These are phyloP conservation scores for Pogonomyrmex barbatus DNA, from an alignment of 1,140 invertebrate species.

Conservation along the genomic window DNA sequence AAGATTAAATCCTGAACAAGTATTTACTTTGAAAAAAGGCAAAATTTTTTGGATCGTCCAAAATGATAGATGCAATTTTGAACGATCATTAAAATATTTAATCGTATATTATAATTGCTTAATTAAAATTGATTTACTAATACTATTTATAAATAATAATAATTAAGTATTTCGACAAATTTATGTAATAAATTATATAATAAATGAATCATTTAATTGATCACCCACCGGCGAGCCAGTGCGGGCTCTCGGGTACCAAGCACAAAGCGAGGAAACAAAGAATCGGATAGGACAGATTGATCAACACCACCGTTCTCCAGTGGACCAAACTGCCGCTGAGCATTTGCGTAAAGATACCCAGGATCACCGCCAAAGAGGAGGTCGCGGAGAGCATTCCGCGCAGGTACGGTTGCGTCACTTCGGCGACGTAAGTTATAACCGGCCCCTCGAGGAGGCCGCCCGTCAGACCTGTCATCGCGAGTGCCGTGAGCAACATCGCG, in stretches of 20 bases:
- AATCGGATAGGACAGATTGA: constrained; percentile 89
- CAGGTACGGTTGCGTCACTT: constrained; percentile 92
- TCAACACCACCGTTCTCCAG: constrained; percentile 90
- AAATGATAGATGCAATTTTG: neutral
- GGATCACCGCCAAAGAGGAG: constrained; percentile 90
- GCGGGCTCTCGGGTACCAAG: constrained; percentile 92
- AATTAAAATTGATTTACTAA: neutral
- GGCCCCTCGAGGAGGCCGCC: constrained; percentile 92
- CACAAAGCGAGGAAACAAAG: constrained; percentile 88
- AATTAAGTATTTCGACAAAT: neutral
- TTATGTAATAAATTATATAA: no score
- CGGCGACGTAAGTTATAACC: constrained; percentile 93
- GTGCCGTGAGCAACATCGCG: constrained; percentile 88
- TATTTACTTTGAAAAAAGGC: neutral
- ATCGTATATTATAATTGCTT: neutral
- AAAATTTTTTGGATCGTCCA: neutral
- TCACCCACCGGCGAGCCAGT: constrained; percentile 88
- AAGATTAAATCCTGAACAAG: neutral
- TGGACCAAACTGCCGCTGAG: constrained; percentile 89
- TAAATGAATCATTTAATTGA: neutral
- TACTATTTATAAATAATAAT: neutral
- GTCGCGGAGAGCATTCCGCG: constrained; percentile 91
- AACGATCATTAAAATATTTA: constrained; percentile 5
- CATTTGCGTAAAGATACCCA: constrained; percentile 91
- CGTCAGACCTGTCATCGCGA: constrained; percentile 90